A percentile compares a stretch with the other conserved stretches of the same genome.
Conservation (phyloP, 2,113 vertebrate species). For the Pica pica region DNA sequence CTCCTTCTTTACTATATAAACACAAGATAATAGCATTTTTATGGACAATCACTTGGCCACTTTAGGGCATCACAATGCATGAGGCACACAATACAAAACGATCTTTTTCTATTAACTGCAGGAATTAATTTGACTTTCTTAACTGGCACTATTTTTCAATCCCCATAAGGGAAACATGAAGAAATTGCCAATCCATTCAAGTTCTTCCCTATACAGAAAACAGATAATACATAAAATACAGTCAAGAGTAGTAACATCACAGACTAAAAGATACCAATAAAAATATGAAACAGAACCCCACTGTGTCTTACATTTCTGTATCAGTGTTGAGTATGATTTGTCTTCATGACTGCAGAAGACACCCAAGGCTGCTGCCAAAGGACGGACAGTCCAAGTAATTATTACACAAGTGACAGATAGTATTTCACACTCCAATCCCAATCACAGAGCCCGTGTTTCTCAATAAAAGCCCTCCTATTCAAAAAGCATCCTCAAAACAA, state of each 20-base stretch:
- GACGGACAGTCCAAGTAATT: neutral
- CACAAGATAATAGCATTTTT: neutral
- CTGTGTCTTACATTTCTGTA: neutral
- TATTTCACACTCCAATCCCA: neutral
- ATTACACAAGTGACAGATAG: neutral
- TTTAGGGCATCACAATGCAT: neutral
- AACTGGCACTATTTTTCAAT: neutral
- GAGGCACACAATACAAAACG: neutral
- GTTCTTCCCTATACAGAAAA: neutral
- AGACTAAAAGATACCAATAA: neutral
- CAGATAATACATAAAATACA: accelerated
- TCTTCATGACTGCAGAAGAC: neutral
- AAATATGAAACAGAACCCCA: neutral
- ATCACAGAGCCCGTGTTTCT: neutral
- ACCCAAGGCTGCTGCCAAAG: neutral
- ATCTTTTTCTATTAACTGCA: neutral
- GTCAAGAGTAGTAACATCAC: neutral
- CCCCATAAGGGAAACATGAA: neutral
- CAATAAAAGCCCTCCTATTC: neutral
- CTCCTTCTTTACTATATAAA: neutral
- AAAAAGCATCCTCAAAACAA: neutral
- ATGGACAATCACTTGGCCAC: neutral
- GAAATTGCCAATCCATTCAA: neutral
- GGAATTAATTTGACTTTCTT: neutral
- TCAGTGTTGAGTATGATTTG: neutral